Base-by-base conservation (phyloP, 2,113 vertebrate genomes). In the Syngnathus scovelli region DNA sequence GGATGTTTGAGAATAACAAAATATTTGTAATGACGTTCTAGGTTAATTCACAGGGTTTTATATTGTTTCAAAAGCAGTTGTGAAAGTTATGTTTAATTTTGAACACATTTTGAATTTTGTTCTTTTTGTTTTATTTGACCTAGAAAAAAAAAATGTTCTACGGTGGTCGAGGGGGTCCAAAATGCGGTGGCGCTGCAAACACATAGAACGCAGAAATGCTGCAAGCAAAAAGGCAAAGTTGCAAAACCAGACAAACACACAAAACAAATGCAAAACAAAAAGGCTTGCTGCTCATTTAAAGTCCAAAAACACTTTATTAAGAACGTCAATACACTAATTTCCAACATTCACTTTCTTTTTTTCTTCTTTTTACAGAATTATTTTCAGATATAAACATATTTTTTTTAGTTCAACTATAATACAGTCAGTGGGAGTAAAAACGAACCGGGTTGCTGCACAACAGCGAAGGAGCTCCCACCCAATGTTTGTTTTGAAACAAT, bases 301-400 rank as follows among this genome's bases (percentile, higher is more conserved):
- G 93, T 96, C 93, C 95, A 62, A 98, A 98, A 94, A 98, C 95
- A 98, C 95, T 98, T 98, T 98, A 96, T 98, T 98, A 99, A 98
- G 95, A 98, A 98, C 95, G 95, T 89, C 84, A 99, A 94, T 95
- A 95, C 87, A 99, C 95, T 96, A 96, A 92, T 95, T 98, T 98
- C 93, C 95, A 97, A 98, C 97, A 99, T 97, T 98, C 95, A 99
- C 94, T 94, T 88, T 82, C 71, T 80, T 76, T 74, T 72, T 91
- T 94, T 95, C 81, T 74, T 74, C 66, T 91, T 94, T 96, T 94
- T 95, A 95, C 93, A 94, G 88, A 89, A 87, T 87, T 93, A 87
- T 93, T 93, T 93, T 94, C 90, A 93, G 94, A 94, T 95, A 97
- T 96, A 98, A 98, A 98, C 95, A 98, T 92, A 91, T 94, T 58